Evolutionary conservation across 2,113 vertebrate species (phyloP), one percentile per base, ranked within the genome.

Genomic region (Dunckerocampus dactyliophorus): DNA sequence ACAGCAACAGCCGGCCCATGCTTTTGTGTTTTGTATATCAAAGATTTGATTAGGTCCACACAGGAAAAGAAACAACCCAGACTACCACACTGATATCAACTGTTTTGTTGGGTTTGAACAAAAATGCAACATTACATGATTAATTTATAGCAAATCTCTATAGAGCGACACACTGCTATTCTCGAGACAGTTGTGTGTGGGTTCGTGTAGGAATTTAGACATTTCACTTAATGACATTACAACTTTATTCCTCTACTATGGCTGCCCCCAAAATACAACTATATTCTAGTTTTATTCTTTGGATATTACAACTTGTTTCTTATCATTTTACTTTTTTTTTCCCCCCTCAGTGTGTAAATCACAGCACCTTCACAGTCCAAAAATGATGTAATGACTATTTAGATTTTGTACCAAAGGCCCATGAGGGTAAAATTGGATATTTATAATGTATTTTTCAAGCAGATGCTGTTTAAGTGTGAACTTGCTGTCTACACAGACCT

Each of bases 381-480:
- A 8, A 53, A 5, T 53, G 51, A 53, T 34, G 24, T 9, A 53
- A 53, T 53, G 51, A n/a, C 28, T 17, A 53, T 53, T 31, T 52
- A 31, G 8, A 31, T 31, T n/a, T 31, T 39, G 37, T 12, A 9
- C 37, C 8, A 39, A 39, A 39, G 17, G 15, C 24, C 50, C 50
- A 22, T 53, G 7, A 54, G 24, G 17, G 52, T 11, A 37, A 34
- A 11, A 37, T 0, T 34, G 8, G 37, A 54, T 54, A 3, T 54
- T 12, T 11, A 39, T 39, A 39, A 13, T 37, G 28, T 53, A 53
- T 53, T 28, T 51, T 53, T 31, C n/a, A 53, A 22, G 16, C 28
- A 54, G 52, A 54, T 54, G 16, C 45, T 39, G 37, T 60, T 39
- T 16, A 51, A 65, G 37, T 46, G 5, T 22, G 14, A 15, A 43